Conservation (phyloP, 2,113 vertebrate species). For the Crotalus helleri region DNA sequence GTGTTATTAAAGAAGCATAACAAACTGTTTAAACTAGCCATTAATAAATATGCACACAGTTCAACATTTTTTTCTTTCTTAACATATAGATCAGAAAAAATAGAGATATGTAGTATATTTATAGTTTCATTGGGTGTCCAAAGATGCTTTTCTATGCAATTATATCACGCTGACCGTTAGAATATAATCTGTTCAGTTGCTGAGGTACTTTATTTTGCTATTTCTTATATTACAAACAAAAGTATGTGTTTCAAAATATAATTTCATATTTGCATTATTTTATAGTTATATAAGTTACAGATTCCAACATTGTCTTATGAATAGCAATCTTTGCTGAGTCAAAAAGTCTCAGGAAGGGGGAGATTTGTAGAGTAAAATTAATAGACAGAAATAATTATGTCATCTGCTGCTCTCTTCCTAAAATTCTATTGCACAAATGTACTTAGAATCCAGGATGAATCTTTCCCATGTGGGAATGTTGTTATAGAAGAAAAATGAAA, state of each 20-base stretch:
- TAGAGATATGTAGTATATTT: background rate
- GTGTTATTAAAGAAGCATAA: conserved; percentile 21
- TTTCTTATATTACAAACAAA: background rate
- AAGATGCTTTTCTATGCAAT: background rate
- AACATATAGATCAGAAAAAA: conserved; percentile 3
- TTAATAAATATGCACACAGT: background rate
- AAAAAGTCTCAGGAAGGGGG: background rate
- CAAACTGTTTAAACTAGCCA: conserved; percentile 7
- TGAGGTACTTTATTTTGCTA: background rate
- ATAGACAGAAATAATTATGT: background rate
- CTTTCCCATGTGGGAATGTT: background rate
- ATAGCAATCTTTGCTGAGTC: background rate
- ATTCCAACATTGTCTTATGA: background rate
- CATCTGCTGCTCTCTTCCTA: background rate
- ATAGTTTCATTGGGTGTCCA: background rate
- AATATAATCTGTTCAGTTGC: background rate
- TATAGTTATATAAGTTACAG: background rate
- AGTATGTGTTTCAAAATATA: background rate
- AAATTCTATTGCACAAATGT: background rate
- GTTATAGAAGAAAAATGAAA: background rate
- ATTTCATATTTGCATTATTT: background rate
- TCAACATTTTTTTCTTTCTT: conserved; percentile 38
- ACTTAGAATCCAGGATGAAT: background rate
- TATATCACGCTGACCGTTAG: background rate
- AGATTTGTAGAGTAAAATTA: background rate